These are phyloP conservation scores for Piprites chloris DNA, from an alignment of 2,113 vertebrate species.

Conservation along the genomic window DNA sequence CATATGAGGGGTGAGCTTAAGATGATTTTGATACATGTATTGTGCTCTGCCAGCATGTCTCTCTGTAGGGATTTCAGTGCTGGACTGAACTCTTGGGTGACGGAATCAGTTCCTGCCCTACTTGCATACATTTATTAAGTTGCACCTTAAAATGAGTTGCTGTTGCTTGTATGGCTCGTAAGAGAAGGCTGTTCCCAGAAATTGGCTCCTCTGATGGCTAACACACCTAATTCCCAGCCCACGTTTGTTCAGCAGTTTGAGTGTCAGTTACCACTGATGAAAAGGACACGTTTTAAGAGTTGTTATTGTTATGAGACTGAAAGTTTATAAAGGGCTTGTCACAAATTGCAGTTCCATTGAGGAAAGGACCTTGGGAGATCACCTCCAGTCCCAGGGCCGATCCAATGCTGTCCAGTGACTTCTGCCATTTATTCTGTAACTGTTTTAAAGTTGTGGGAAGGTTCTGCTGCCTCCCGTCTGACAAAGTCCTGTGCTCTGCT, in stretches of 20 bases:
- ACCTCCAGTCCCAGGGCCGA: neutral
- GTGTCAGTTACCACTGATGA: neutral
- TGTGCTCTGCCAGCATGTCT: neutral
- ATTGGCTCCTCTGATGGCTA: neutral
- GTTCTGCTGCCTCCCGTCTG: neutral
- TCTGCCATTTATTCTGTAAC: neutral
- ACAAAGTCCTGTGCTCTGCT: rapidly evolving
- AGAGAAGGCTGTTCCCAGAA: neutral
- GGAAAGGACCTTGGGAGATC: neutral
- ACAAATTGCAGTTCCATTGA: neutral
- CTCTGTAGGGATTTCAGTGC: neutral
- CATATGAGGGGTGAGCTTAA: neutral
- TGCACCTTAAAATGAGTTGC: neutral
- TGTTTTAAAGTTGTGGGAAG: neutral
- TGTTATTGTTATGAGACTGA: neutral
- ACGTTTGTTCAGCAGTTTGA: neutral
- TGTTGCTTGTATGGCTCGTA: neutral
- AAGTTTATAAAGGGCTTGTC: neutral
- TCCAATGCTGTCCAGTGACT: neutral
- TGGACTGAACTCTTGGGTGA: neutral
- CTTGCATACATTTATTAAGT: neutral
- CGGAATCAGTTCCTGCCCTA: neutral
- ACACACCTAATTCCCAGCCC: neutral
- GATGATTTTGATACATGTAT: neutral
- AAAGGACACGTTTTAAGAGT: neutral